Conservation (phyloP, 2,888 invertebrate species). For the Sphecodes monilicornis region DNA sequence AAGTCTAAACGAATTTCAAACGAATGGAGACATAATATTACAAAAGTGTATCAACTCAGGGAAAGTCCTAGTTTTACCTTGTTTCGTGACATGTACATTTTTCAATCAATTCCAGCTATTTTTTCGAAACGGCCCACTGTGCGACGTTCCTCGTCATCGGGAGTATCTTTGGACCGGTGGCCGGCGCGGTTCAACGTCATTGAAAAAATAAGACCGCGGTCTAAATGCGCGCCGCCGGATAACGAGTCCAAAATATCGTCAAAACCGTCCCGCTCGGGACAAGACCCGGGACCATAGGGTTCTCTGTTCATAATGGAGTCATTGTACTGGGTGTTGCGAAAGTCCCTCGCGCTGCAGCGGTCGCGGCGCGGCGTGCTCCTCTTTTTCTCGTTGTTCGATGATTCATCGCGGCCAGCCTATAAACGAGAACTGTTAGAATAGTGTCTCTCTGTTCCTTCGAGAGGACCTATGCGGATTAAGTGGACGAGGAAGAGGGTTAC, state of each 20-base stretch:
- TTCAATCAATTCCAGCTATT: background rate
- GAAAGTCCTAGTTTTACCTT: no score
- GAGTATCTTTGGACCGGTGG: conserved; percentile 20
- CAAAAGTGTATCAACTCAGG: no score
- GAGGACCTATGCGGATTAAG: background rate
- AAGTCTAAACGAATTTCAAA: no score
- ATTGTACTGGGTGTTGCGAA: conserved; percentile 53
- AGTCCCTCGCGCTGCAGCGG: conserved; percentile 5
- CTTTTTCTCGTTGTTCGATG: background rate
- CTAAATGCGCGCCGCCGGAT: conserved; percentile 12
- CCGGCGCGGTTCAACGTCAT: background rate
- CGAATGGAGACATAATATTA: no score
- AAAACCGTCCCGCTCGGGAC: conserved; percentile 17
- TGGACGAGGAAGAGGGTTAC: background rate
- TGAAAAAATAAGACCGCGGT: conserved; percentile 6
- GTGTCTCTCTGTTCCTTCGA: background rate
- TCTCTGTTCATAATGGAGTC: conserved; percentile 33
- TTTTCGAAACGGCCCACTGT: background rate
- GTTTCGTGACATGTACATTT: background rate
- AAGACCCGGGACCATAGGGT: conserved; percentile 7
- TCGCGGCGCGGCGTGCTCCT: background rate
- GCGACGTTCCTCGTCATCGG: conserved; percentile 53
- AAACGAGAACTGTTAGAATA: conserved; percentile 4
- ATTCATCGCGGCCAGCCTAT: conserved; percentile 5
- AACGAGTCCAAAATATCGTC: background rate